Base-by-base conservation (phyloP, 2,113 vertebrate genomes). In the Spheniscus mendiculus region DNA sequence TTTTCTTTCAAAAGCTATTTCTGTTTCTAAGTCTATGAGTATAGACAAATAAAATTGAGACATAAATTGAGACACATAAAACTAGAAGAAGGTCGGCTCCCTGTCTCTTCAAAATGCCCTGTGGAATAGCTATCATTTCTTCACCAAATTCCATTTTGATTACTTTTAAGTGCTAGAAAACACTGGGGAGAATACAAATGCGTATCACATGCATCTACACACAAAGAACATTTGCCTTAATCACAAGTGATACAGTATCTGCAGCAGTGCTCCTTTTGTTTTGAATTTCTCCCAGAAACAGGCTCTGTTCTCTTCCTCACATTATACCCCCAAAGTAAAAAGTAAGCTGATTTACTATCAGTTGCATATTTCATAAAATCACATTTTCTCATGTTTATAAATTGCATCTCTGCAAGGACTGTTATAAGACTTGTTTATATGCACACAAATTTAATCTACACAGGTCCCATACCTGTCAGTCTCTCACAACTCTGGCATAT, bases 141-240 rank as follows among this genome's bases (percentile, higher is more conserved):
- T 77, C 40, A 90, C 15, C 36, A 78, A 86, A 95, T 83, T 92
- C 42, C 40, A 77, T 83, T 96, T 90, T 90, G 86, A 96, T 92
- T 92, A 58, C 77, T 91, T 90, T 58, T 45, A 74, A 94, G 32
- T 38, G 52, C n/a, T 32, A 90, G 67, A 80, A 93, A 66, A 71
- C 89, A 83, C 83, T 40, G 29, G 50, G 45, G 88, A 88, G 34
- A 32, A 80, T 52, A 76, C 42, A 92, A 88, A 89, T 32, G 50
- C 23, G 2, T 83, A 83, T 70, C n/a, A 36, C 7, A 76, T n/a
- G 21, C 55, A 87, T 32, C 63, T 45, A 49, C 15, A 10, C 26
- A 85, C 66, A 65, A 72, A 90, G 38, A 85, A 3, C 65, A 96
- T 84, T 44, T 84, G 36, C 81, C 25, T 72, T 88, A 88, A 86